Percentiles rank a stretch among this genome's conserved stretches.
phyloP scores from a whole-genome alignment of 2,797 vertebrate genomes.

The Falco rusticolus region DNA sequence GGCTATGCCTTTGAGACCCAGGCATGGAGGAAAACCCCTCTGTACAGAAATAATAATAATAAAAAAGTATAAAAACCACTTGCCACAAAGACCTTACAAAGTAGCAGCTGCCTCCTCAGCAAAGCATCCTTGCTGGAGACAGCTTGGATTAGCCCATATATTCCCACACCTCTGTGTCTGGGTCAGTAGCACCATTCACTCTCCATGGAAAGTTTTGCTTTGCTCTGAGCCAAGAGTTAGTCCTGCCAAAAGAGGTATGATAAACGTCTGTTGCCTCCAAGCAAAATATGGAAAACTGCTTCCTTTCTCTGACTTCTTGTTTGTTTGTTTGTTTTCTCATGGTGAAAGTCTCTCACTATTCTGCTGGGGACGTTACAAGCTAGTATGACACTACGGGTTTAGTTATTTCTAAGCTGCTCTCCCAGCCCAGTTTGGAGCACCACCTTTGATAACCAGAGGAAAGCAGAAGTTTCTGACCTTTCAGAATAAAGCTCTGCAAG shows the following conservation, averaged over 20 bases:
- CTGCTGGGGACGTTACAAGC: neutral
- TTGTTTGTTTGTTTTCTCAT: slow-evolving; percentile 60
- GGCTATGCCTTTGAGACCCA: neutral
- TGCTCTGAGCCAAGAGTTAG: slow-evolving; percentile 32
- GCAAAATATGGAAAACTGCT: slow-evolving; percentile 52
- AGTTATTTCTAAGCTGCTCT: neutral
- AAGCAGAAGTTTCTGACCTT: neutral
- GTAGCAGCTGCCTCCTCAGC: slow-evolving; percentile 32
- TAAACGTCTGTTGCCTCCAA: slow-evolving; percentile 35
- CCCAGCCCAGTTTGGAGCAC: neutral
- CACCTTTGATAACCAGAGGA: neutral
- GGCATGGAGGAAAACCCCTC: neutral
- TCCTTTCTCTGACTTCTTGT: slow-evolving; percentile 36
- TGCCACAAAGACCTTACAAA: neutral
- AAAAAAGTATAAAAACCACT: fast-evolving
- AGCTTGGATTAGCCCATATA: slow-evolving; percentile 47
- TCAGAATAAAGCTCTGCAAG: neutral
- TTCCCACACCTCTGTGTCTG: slow-evolving; percentile 47
- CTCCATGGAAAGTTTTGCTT: slow-evolving; percentile 58
- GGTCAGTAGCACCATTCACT: slow-evolving; percentile 64
- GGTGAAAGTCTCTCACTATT: slow-evolving; percentile 17
- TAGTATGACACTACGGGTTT: neutral
- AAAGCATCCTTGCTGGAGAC: slow-evolving; percentile 56
- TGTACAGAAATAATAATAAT: neutral
- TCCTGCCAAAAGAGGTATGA: slow-evolving; percentile 46